A percentile compares a stretch with the other conserved stretches of the same genome.
These are phyloP conservation scores for Epizoanthus ramosus DNA, from an alignment of 92 coral and sea anemone genomes.

Conservation along the genomic window DNA sequence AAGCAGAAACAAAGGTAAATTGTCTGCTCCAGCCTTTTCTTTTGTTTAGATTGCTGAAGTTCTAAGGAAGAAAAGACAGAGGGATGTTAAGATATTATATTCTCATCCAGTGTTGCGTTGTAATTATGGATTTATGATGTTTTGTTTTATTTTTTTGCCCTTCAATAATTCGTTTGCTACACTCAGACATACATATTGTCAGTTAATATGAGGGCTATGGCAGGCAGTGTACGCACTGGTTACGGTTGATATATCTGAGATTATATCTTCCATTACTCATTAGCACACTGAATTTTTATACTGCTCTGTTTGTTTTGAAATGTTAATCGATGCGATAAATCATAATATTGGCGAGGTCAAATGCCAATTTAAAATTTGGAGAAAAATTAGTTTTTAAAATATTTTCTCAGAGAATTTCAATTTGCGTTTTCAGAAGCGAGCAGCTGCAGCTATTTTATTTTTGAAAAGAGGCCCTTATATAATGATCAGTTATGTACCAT, in stretches of 20 bases:
- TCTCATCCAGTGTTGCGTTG: too few species aligned
- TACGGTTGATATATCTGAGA: neutral
- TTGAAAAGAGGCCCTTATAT: too few species aligned
- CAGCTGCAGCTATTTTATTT: too few species aligned
- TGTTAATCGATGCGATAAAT: neutral
- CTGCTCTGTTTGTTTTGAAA: neutral
- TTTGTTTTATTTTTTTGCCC: too few species aligned
- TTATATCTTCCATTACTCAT: neutral
- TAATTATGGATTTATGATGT: too few species aligned
- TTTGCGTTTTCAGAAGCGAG: neutral
- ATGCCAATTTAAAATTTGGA: neutral
- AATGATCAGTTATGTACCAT: too few species aligned
- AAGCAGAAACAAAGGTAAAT: conserved; percentile 11
- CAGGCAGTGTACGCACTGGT: neutral
- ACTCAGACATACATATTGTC: too few species aligned
- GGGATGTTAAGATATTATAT: too few species aligned
- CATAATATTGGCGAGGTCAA: neutral
- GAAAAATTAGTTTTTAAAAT: too few species aligned
- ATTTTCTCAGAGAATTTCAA: neutral
- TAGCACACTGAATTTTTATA: neutral
- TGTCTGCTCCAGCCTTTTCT: neutral
- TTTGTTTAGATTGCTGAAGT: neutral
- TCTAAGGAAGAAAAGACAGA: too few species aligned
- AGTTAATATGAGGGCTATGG: too few species aligned
- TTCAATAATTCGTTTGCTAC: neutral